A percentile compares a stretch with the other conserved stretches of the same genome.
These are phyloP conservation scores for Gymnocypris eckloni DNA, from an alignment of 2,797 vertebrate species.

Conservation along the genomic window DNA sequence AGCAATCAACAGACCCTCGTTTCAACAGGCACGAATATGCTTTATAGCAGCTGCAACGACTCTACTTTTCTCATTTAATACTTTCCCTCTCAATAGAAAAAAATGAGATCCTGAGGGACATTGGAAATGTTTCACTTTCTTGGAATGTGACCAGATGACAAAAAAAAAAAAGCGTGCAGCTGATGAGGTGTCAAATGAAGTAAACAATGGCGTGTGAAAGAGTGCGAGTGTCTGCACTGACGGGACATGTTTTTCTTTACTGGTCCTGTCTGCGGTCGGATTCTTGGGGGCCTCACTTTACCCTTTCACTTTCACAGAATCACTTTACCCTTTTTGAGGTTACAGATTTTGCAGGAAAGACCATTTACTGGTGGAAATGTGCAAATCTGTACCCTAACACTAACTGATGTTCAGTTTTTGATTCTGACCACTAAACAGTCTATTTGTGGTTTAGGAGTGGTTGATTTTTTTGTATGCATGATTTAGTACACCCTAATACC, in stretches of 20 bases:
- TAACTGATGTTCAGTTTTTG: background rate
- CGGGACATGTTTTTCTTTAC: slow-evolving; percentile 72
- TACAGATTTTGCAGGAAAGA: slow-evolving; percentile 38
- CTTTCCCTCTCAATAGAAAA: slow-evolving; percentile 57
- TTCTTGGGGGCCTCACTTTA: slow-evolving; percentile 44
- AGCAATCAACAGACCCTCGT: slow-evolving; percentile 13
- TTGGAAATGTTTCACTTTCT: slow-evolving; percentile 48
- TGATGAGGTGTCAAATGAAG: slow-evolving; percentile 83
- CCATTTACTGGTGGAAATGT: slow-evolving; percentile 1
- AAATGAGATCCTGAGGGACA: slow-evolving; percentile 68
- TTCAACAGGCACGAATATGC: slow-evolving; percentile 20
- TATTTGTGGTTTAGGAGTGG: background rate
- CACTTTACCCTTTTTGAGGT: slow-evolving; percentile 56
- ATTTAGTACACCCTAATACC: background rate
- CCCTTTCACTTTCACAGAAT: slow-evolving; percentile 49
- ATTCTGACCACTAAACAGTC: background rate
- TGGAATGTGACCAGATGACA: slow-evolving; percentile 76
- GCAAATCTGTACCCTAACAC: background rate
- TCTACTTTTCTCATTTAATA: slow-evolving; percentile 28
- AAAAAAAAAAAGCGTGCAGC: slow-evolving; percentile 46
- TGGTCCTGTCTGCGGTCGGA: slow-evolving; percentile 60
- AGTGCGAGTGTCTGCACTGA: slow-evolving; percentile 67
- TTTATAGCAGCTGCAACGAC: slow-evolving; percentile 7
- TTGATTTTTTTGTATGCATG: background rate
- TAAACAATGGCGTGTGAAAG: slow-evolving; percentile 74